These are phyloP conservation scores for Apis dorsata DNA, from an alignment of 1,140 invertebrate genomes.

Conservation along the genomic window DNA sequence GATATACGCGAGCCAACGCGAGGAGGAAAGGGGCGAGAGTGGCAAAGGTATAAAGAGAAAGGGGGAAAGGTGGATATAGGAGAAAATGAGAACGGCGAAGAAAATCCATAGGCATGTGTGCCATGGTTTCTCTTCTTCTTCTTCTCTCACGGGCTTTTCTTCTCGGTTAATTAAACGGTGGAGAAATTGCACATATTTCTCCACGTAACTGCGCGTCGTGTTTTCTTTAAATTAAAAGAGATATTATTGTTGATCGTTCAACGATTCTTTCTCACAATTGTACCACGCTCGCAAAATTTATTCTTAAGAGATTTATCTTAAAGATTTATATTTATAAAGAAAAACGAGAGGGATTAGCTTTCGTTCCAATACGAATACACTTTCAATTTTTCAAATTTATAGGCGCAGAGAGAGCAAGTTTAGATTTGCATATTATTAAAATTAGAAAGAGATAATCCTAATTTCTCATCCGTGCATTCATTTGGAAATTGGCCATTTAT, in stretches of 20 bases:
- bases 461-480: not conserved
- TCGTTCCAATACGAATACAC: no score
- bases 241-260: no score
- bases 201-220: not conserved
- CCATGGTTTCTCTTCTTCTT: conserved; percentile 29
- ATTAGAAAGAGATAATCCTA: not conserved
- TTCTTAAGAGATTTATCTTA: no score
- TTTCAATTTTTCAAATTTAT: no score
- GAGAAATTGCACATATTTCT: conserved; percentile 17
- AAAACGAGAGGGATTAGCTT: no score
- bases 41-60: not conserved
- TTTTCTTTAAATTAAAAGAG: not conserved
- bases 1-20: conserved; percentile 30
- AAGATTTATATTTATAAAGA: no score
- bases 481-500: conserved; percentile 4
- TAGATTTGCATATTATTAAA: no score
- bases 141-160: conserved; percentile 44
- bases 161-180: conserved; percentile 42
- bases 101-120: conserved; percentile 39
- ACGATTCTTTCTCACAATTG: not conserved
- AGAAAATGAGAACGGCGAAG: not conserved
- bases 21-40: conserved; percentile 8
- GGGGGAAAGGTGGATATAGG: not conserved
- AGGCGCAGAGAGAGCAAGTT: no score
- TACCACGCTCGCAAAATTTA: no score